Percentiles rank a stretch among this genome's conserved stretches.
Evolutionary conservation across 2,113 vertebrate genomes (phyloP).

Genomic region (Zosterops pallidus): DNA sequence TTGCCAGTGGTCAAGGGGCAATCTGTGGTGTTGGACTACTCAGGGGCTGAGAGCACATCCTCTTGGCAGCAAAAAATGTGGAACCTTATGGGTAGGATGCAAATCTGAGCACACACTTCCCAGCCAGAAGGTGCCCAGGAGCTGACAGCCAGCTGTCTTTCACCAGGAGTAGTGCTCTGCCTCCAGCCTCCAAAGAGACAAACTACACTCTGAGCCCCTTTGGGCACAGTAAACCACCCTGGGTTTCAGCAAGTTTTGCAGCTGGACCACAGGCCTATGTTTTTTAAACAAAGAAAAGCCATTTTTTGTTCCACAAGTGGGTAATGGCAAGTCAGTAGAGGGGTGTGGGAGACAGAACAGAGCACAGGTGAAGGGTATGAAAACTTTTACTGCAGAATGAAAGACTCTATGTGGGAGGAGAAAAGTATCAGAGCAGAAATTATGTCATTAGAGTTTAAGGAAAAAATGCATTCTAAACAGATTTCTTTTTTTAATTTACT

Average conservation of each 20-base stretch:
- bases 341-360: neutral
- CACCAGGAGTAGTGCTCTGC: neutral
- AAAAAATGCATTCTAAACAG: slow-evolving; percentile 4
- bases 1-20: neutral
- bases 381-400: neutral
- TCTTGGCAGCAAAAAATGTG: neutral
- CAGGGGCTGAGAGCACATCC: neutral
- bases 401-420: neutral
- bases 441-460: neutral
- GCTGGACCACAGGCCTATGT: neutral
- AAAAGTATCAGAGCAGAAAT: neutral
- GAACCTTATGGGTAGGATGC: neutral
- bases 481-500: neutral
- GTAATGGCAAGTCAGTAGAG: neutral
- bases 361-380: neutral
- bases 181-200: neutral
- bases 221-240: neutral
- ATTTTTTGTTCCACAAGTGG: neutral
- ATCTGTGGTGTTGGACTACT: neutral
- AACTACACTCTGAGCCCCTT: neutral
- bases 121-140: neutral
- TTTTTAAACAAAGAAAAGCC: neutral
- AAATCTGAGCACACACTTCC: neutral
- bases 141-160: neutral
- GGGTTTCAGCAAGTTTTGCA: neutral